A percentile compares a stretch with the other conserved stretches of the same genome.
These are phyloP conservation scores for Styela clava DNA, from an alignment of 23 tunicate species.

Conservation along the genomic window DNA sequence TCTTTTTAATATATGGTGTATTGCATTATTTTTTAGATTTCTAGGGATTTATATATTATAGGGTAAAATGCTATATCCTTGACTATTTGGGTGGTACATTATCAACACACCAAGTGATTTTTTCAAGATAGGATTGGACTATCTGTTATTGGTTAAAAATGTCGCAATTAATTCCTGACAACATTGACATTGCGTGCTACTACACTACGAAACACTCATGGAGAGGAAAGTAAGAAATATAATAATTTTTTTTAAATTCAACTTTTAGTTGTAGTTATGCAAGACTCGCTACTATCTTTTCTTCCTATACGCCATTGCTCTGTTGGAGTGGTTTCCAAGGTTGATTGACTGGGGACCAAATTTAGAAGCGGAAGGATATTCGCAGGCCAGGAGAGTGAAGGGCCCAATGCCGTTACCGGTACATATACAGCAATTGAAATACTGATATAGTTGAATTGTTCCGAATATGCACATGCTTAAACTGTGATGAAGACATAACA, in stretches of 20 bases:
- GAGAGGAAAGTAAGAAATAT: constrained; percentile 85
- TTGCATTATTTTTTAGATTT: too few relatives aligned
- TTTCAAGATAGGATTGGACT: not conserved
- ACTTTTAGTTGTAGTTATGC: not conserved
- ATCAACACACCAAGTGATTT: not conserved
- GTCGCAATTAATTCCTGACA: constrained; percentile 87
- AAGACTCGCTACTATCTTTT: not conserved
- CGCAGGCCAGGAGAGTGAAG: too few relatives aligned
- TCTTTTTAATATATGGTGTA: too few relatives aligned
- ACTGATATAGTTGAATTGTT: too few relatives aligned
- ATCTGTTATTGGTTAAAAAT: constrained; percentile 8
- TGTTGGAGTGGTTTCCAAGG: too few relatives aligned
- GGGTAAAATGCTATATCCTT: not conserved
- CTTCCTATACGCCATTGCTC: too few relatives aligned
- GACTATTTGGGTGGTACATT: not conserved
- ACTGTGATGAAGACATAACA: too few relatives aligned
- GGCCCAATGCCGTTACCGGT: too few relatives aligned
- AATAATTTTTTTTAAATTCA: not conserved
- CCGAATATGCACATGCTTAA: too few relatives aligned
- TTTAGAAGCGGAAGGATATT: too few relatives aligned
- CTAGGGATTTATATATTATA: not conserved
- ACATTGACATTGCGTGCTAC: constrained; percentile 69
- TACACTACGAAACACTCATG: constrained; percentile 95
- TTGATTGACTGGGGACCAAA: too few relatives aligned
- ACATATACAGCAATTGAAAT: too few relatives aligned